Evolutionary conservation across 2,888 invertebrate species (phyloP), one percentile per base, ranked within the genome.

Genomic region (Cenopis cana): DNA sequence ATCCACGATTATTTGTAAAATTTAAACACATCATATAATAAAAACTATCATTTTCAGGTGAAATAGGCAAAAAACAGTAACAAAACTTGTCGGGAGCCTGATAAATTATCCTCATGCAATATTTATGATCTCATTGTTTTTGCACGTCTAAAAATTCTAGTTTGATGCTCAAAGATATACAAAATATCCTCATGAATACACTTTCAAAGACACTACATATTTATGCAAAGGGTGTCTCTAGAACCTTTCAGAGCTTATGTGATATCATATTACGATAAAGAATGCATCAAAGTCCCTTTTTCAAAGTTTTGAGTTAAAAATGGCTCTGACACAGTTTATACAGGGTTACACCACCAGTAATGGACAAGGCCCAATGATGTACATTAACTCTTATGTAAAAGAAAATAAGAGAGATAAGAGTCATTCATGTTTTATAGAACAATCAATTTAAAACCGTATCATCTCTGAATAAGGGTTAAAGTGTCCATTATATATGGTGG

Each of bases 151-250:
- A 67, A 20, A 29, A 36, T 29, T 18, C 54, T 33, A 59, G 24
- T 29, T 60, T 60, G 61, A 29, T 61, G 33, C 66, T 38, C 33
- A 70, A 67, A 67, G 61, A 71, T 61, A 56, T 56, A 71, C 61
- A 67, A 56, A 70, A 70, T 60, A 18, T 24, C 65, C 59, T 71
- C 67, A 71, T 71, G 71, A 71, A 71, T 71, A 71, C 36, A 66
- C 55, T 67, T 29, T 61, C 67, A 67, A 55, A 67, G 66, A 67
- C 60, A 56, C 49, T 46, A 56, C 55, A 56, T 49, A 71, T 71
- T 61, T 71, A 71, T 71, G 55, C 61, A 38, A 61, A 67, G 66
- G 54, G 46, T 49, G 14, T 57, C 49, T 52, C 41, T 41, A 41
- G 59, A 52, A 46, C 20, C 61, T 62, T 60, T 62, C 36, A 62